phyloP scores from a whole-genome alignment of 1,140 invertebrate genomes.

The Muscidifurax raptorellus region DNA sequence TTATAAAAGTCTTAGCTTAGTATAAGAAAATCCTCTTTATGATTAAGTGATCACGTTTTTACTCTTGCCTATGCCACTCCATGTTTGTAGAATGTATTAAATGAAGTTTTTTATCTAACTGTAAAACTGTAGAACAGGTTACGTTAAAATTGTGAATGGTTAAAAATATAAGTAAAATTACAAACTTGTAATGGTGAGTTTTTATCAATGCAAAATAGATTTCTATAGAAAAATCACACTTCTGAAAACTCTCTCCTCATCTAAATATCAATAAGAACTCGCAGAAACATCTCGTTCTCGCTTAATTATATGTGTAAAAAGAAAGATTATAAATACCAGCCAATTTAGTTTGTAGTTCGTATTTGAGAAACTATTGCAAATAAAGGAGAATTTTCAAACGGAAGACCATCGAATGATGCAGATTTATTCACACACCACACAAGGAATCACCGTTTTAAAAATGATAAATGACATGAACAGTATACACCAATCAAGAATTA shows the following conservation, averaged over 20 bases:
- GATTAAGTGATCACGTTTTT: background rate
- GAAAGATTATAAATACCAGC: constrained; percentile 54
- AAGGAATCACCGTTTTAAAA: constrained; percentile 24
- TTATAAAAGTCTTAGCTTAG: background rate
- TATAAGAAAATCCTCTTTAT: background rate
- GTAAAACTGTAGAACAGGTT: background rate
- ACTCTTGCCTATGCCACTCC: constrained; percentile 10
- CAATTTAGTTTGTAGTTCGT: constrained; percentile 56
- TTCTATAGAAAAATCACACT: background rate
- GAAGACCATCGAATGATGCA: constrained; percentile 27
- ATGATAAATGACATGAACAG: constrained; percentile 37
- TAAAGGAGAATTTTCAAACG: constrained; percentile 26
- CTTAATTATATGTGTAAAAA: constrained; percentile 54
- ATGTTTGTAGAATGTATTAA: background rate
- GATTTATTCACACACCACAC: constrained; percentile 42
- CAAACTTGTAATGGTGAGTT: background rate
- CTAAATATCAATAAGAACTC: background rate
- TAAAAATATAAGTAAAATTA: background rate
- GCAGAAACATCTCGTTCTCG: constrained; percentile 39
- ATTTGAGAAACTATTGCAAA: constrained; percentile 34
- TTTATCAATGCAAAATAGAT: background rate
- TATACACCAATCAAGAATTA: constrained; percentile 64
- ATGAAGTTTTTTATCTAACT: background rate
- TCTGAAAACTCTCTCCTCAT: constrained; percentile 42
- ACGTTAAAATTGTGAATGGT: background rate